Percentiles rank a stretch among this genome's conserved stretches.
Conservation (phyloP, 2,888 invertebrate species). For the Drosophila maculinotata region DNA sequence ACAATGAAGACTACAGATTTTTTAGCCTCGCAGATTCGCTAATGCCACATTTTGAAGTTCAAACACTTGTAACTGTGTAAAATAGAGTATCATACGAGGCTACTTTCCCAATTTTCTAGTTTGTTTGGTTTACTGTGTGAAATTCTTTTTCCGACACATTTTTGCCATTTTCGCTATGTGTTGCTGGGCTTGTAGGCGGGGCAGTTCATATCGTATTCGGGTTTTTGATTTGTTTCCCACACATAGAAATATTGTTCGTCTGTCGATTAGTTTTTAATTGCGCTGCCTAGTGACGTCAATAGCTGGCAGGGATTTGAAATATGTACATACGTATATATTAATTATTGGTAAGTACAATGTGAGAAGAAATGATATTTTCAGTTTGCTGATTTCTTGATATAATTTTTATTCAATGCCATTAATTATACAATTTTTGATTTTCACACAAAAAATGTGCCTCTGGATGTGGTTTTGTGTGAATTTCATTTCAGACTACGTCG, state of each 20-base stretch:
- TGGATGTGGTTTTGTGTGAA: not conserved
- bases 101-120: not conserved
- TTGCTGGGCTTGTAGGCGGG: slow-evolving; percentile 33
- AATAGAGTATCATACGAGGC: slow-evolving; percentile 16
- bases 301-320: slow-evolving; percentile 36
- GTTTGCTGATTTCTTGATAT: slow-evolving; percentile 60
- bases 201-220: slow-evolving; percentile 49
- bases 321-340: slow-evolving; percentile 28
- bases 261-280: slow-evolving; percentile 77
- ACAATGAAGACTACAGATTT: no score
- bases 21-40: no score
- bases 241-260: slow-evolving; percentile 28
- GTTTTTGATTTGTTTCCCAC: slow-evolving; percentile 69
- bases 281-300: slow-evolving; percentile 68
- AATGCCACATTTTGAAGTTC: no score
- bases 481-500: not conserved
- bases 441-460: slow-evolving; percentile 1
- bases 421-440: slow-evolving; percentile 54
- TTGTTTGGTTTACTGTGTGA: slow-evolving; percentile 16
- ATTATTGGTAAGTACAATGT: slow-evolving; percentile 36
- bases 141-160: slow-evolving; percentile 35
- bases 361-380: slow-evolving; percentile 64
- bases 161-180: slow-evolving; percentile 30
- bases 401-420: slow-evolving; percentile 75
- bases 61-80: no score